A percentile compares a stretch with the other conserved stretches of the same genome.
Conservation (phyloP, 2,113 vertebrate species). For the Chionomys nivalis region DNA sequence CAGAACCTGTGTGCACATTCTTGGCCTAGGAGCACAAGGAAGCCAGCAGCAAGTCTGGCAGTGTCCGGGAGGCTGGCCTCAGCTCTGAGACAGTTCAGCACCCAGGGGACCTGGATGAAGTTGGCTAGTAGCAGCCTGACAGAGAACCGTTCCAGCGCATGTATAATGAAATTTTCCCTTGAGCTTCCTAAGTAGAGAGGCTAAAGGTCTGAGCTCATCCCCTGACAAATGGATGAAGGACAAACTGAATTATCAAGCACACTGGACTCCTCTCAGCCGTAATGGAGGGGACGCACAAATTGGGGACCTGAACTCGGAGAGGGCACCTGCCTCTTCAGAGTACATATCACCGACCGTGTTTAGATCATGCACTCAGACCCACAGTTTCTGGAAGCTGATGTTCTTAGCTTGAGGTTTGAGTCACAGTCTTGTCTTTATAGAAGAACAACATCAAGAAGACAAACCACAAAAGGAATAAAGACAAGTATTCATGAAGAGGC, state of each 20-base stretch:
- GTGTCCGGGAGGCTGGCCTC: neutral
- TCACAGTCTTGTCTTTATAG: neutral
- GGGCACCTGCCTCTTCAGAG: neutral
- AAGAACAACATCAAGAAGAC: neutral
- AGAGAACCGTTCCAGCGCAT: conserved; percentile 49
- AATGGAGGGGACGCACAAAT: neutral
- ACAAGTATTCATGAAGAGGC: neutral
- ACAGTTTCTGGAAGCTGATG: neutral
- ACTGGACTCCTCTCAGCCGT: conserved; percentile 48
- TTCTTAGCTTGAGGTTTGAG: neutral
- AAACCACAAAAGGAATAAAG: neutral
- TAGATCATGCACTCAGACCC: fast-evolving
- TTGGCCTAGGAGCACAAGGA: neutral
- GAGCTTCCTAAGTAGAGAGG: conserved; percentile 75
- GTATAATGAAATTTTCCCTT: conserved; percentile 71
- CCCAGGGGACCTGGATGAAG: conserved; percentile 29
- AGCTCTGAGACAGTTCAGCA: conserved; percentile 9
- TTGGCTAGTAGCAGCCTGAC: neutral
- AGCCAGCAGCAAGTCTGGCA: neutral
- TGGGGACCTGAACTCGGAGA: conserved; percentile 13
- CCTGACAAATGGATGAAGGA: conserved; percentile 58
- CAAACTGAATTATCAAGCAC: conserved; percentile 71
- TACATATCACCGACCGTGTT: neutral
- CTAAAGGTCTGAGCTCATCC: conserved; percentile 73
- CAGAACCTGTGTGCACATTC: no score